These are phyloP conservation scores for Pilophorus perplexus DNA, from an alignment of 2,888 invertebrate species.

Conservation along the genomic window DNA sequence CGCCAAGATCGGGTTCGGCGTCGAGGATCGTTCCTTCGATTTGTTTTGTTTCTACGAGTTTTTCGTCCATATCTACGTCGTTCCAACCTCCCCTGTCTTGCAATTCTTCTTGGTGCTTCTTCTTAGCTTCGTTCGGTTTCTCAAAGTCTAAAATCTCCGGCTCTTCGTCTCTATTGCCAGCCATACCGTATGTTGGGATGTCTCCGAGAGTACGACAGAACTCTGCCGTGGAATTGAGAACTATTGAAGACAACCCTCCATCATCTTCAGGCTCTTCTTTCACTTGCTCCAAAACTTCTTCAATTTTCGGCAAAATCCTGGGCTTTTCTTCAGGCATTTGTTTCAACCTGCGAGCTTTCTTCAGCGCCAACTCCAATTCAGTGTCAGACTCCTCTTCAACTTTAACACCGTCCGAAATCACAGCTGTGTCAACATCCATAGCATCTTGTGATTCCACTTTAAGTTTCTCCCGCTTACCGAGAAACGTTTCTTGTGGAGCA, in stretches of 20 bases:
- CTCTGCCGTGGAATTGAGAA: constrained; percentile 91
- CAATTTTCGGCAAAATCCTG: constrained; percentile 38
- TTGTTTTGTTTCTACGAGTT: constrained; percentile 56
- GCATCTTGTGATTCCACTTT: constrained; percentile 54
- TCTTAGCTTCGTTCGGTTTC: constrained; percentile 51
- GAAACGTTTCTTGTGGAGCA: not conserved
- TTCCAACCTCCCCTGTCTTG: constrained; percentile 75
- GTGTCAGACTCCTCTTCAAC: constrained; percentile 70
- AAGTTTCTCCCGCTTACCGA: not conserved
- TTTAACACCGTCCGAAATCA: constrained; percentile 56
- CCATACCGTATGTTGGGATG: constrained; percentile 89
- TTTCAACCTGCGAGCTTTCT: constrained; percentile 69
- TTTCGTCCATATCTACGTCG: constrained; percentile 66
- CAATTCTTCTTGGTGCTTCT: constrained; percentile 55
- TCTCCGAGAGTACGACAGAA: constrained; percentile 94
- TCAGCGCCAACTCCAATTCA: constrained; percentile 59
- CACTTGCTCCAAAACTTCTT: constrained; percentile 41
- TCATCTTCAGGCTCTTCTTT: constrained; percentile 40
- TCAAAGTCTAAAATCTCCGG: constrained; percentile 60
- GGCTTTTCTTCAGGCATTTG: constrained; percentile 54
- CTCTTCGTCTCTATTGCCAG: constrained; percentile 84
- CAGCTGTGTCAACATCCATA: constrained; percentile 56
- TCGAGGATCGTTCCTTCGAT: constrained; percentile 71
- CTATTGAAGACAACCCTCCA: constrained; percentile 57
- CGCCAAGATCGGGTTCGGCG: constrained; percentile 87